Evolutionary conservation across 2,113 vertebrate species (phyloP).

Genomic region (Sturnira hondurensis): DNA sequence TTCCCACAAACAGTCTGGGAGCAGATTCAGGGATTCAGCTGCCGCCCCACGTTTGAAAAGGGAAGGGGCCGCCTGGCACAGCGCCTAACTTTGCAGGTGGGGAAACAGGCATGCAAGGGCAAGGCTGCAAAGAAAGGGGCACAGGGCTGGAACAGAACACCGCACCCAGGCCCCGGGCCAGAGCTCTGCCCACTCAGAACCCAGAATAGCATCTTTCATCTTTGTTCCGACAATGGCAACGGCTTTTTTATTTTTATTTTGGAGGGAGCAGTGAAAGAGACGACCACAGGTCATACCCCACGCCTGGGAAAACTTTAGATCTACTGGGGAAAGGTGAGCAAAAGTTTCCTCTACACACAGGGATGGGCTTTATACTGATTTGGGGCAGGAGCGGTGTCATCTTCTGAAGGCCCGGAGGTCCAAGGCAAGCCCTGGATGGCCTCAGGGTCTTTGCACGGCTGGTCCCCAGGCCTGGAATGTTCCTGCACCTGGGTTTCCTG

Average conservation of each 20-base stretch:
- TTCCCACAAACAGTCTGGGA: background rate
- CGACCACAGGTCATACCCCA: background rate
- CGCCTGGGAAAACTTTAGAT: background rate
- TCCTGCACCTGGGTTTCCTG: fast-evolving
- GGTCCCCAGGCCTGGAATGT: background rate
- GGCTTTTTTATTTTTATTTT: slow-evolving; percentile 7
- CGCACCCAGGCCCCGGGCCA: background rate
- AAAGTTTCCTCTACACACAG: background rate
- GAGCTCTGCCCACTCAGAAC: background rate
- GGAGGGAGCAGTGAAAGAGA: background rate
- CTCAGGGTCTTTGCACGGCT: background rate
- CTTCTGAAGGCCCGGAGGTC: background rate
- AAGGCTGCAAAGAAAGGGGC: background rate
- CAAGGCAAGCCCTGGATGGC: background rate
- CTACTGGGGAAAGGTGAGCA: background rate
- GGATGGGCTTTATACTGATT: background rate
- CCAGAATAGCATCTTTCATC: slow-evolving; percentile 33
- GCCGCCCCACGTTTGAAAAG: background rate
- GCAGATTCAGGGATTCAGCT: background rate
- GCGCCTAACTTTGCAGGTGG: background rate
- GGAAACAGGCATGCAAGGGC: background rate
- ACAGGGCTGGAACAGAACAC: background rate
- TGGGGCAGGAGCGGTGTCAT: background rate
- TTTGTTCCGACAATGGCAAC: background rate
- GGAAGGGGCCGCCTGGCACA: background rate